Conservation (phyloP, 2,797 vertebrate species). For the Brachyalestes nurse region DNA sequence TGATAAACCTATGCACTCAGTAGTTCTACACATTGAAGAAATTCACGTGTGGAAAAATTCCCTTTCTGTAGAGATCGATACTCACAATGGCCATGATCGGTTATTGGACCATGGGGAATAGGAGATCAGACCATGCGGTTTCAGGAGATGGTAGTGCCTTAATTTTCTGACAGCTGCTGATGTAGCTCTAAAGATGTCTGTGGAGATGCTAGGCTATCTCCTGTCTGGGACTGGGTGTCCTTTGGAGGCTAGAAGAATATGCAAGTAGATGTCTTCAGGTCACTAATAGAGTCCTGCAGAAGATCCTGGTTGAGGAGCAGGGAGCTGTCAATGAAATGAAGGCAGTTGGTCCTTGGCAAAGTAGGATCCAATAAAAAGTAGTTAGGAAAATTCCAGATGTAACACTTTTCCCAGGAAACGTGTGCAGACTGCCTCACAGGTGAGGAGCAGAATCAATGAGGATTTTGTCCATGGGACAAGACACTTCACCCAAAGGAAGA, state of each 20-base stretch:
- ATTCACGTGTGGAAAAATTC: not conserved
- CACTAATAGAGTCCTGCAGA: not conserved
- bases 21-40: not conserved
- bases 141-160: not conserved
- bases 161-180: not conserved
- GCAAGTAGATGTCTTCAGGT: constrained; percentile 5
- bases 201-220: not conserved
- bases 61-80: not conserved
- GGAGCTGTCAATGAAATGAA: constrained; percentile 11
- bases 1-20: not conserved
- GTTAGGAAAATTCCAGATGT: constrained; percentile 5
- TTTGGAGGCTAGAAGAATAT: not conserved
- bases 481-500: constrained; percentile 33
- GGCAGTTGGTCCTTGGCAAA: constrained; percentile 10
- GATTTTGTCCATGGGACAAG: constrained; percentile 49
- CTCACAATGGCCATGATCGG: constrained; percentile 44
- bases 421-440: not conserved
- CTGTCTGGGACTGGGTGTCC: not conserved
- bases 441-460: constrained; percentile 38
- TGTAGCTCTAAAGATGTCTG: not conserved
- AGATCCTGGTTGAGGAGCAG: constrained; percentile 13
- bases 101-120: not conserved
- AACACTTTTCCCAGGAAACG: not conserved
- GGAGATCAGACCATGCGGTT: constrained; percentile 17
- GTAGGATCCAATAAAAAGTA: constrained; percentile 26